Evolutionary conservation across 2,113 vertebrate species (phyloP).

Genomic region (Mixornis gularis): DNA sequence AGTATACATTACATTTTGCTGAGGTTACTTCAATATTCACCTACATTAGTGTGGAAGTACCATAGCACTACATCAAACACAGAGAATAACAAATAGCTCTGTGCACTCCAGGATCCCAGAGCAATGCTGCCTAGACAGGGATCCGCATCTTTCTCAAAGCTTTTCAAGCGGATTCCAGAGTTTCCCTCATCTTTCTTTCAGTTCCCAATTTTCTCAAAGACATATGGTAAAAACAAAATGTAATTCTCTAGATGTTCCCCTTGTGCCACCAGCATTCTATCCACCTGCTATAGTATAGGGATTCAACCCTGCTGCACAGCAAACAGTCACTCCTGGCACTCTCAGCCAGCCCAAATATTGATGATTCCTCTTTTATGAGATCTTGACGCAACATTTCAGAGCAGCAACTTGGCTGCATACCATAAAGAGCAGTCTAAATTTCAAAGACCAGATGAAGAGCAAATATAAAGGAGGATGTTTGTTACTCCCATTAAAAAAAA

Average conservation of each 20-base stretch:
- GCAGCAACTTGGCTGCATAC: background rate
- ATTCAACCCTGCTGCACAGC: background rate
- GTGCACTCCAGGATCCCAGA: background rate
- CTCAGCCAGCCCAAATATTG: background rate
- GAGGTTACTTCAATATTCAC: background rate
- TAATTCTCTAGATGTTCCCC: background rate
- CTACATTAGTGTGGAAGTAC: background rate
- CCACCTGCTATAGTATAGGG: accelerated
- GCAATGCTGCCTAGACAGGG: background rate
- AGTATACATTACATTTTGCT: background rate
- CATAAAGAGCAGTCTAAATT: background rate
- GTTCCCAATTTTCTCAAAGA: background rate
- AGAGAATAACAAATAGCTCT: background rate
- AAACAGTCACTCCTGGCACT: background rate
- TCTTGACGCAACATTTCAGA: background rate
- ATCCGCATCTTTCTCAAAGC: background rate
- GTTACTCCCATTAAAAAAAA: background rate
- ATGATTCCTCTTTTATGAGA: background rate
- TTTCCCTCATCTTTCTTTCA: background rate
- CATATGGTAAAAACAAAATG: background rate
- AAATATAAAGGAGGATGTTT: background rate
- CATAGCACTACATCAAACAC: background rate
- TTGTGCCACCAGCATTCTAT: background rate
- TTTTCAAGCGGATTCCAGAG: background rate
- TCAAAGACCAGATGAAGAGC: background rate